Evolutionary conservation across 2,888 invertebrate genomes (phyloP).

Genomic region (Drosophila demipolita): DNA sequence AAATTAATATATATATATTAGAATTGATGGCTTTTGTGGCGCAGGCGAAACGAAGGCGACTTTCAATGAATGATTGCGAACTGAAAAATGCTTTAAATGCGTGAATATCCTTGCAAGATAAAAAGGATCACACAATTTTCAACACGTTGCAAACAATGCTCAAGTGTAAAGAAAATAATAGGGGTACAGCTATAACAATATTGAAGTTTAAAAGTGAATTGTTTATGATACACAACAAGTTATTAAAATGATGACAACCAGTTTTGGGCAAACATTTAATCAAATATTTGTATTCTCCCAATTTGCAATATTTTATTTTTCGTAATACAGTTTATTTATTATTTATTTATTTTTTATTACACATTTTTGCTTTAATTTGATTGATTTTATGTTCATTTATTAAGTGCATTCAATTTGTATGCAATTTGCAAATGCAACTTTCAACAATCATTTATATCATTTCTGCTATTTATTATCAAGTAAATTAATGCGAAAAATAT

Average conservation of each 20-base stretch:
- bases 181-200: not conserved
- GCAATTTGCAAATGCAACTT: constrained; percentile 29
- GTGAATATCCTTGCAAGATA: constrained; percentile 22
- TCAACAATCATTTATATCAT: constrained; percentile 43
- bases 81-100: constrained; percentile 15
- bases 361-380: constrained; percentile 12
- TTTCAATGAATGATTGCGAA: constrained; percentile 18
- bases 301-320: not conserved
- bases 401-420: not conserved
- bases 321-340: too few relatives aligned
- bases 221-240: not conserved
- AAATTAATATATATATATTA: constrained; percentile 77
- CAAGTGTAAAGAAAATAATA: not conserved
- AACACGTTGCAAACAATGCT: not conserved
- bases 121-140: constrained; percentile 7
- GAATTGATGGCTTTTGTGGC: constrained; percentile 63
- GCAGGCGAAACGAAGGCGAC: not conserved
- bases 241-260: not conserved
- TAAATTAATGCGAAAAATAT: not conserved
- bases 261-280: not conserved
- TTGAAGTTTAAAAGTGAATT: not conserved
- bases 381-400: constrained; percentile 10
- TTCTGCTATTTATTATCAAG: not conserved
- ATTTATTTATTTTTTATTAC: too few relatives aligned
- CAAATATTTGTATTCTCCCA: not conserved